Percentiles rank a stretch among this genome's conserved stretches.
phyloP scores from a whole-genome alignment of 1,140 invertebrate genomes.

The Drosophila guanche region DNA sequence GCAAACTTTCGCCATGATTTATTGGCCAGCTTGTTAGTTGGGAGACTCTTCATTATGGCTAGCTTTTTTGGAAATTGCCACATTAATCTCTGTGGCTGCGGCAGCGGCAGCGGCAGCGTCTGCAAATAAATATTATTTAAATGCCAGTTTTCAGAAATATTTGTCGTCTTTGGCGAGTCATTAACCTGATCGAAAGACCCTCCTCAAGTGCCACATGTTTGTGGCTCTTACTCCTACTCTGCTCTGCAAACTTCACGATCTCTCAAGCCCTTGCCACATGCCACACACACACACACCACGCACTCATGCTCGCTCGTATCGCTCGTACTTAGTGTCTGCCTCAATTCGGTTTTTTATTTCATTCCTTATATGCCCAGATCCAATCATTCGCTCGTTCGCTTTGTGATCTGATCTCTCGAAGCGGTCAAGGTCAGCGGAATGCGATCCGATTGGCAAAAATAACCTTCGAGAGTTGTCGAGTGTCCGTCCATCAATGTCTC shows the following conservation, averaged over 20 bases:
- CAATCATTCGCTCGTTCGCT: slow-evolving; percentile 34
- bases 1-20: slow-evolving; percentile 76
- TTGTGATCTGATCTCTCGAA: slow-evolving; percentile 28
- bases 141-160: slow-evolving; percentile 30
- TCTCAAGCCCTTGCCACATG: slow-evolving; percentile 1
- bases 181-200: slow-evolving; percentile 46
- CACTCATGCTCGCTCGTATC: too few species aligned
- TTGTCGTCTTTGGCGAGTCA: slow-evolving; percentile 44
- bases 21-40: slow-evolving; percentile 68
- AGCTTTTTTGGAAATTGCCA: slow-evolving; percentile 40
- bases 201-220: slow-evolving; percentile 2
- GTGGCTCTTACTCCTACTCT: neutral
- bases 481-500: slow-evolving; percentile 29
- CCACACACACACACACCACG: neutral
- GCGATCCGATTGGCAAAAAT: slow-evolving; percentile 57
- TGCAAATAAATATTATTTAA: slow-evolving; percentile 74
- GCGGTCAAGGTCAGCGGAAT: slow-evolving; percentile 74
- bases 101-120: slow-evolving; percentile 23
- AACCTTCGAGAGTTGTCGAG: slow-evolving; percentile 34
- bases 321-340: neutral
- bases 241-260: slow-evolving; percentile 1
- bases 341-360: slow-evolving; percentile 30
- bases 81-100: slow-evolving; percentile 59
- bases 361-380: slow-evolving; percentile 43
- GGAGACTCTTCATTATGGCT: slow-evolving; percentile 1